Evolutionary conservation across 2,888 invertebrate species (phyloP), one percentile per base, ranked within the genome.

Genomic region (Alsophila aescularia): DNA sequence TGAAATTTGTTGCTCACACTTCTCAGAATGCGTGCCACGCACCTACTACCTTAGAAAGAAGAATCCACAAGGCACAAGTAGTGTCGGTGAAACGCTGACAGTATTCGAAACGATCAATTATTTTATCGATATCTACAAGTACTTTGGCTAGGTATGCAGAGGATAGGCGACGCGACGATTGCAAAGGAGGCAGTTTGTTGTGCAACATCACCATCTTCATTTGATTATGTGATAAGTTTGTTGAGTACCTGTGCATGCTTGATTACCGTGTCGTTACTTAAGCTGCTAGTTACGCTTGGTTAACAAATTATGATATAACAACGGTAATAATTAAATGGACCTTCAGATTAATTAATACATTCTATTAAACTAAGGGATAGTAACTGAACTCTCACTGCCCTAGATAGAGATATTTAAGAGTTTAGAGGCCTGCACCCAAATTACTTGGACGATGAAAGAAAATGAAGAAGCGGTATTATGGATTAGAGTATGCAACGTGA

Each of bases 1-100:
- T 81, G 82, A 83, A 82, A 83, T 80, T 82, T 64, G 73, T 71
- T 66, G 72, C 67, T 66, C 64, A 67, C 64, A 58, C 64, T 72
- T 73, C 67, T 76, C 69, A 69, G 76, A 77, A 84, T 83, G 80
- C 83, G 78, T 75, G 64, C 75, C 81, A 72, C 79, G 75, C 69
- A 40, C 58, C 61, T 55, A 55, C 67, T 68, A 66, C 75, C 73
- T 72, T 74, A 77, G 72, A 78, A 73, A 70, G 75, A 75, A 67
- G 65, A 64, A 63, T 66, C 64, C 69, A 70, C 71, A 67, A 55
- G 71, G 68, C 71, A 69, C 70, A 74, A 72, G 76, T 63, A 72
- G 74, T 68, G 72, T 61, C 66, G 70, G 77, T 80, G 81, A 82
- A 83, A 83, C 82, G 80, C 76, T 64, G 40, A 37, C 60, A 59